phyloP scores from a whole-genome alignment of 2,888 invertebrate genomes.

The Calameuta idolon region DNA sequence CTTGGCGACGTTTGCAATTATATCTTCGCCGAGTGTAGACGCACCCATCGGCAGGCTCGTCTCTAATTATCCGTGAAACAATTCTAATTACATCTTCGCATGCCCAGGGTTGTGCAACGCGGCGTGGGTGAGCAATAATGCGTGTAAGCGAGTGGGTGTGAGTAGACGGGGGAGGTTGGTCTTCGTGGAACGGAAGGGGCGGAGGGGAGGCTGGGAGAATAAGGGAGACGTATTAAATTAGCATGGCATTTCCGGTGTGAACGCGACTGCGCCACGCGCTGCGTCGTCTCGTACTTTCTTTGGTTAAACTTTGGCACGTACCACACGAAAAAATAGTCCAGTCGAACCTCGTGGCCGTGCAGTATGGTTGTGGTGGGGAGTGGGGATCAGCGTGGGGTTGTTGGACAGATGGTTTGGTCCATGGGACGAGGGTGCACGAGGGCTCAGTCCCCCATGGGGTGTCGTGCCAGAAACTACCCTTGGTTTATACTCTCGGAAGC shows the following conservation, averaged over 20 bases:
- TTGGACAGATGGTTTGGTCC: constrained; percentile 65
- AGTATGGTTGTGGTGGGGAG: constrained; percentile 17
- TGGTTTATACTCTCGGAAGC: constrained; percentile 16
- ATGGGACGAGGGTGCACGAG: constrained; percentile 41
- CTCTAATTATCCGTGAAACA: constrained; percentile 55
- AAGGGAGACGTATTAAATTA: constrained; percentile 39
- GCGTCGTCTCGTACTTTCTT: neutral
- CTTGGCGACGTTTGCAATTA: constrained; percentile 10
- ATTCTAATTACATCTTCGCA: constrained; percentile 51
- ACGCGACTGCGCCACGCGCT: constrained; percentile 10
- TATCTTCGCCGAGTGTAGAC: constrained; percentile 17
- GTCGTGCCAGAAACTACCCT: constrained; percentile 60
- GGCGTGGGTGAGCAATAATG: constrained; percentile 5
- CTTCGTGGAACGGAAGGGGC: constrained; percentile 22
- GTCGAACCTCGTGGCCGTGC: neutral
- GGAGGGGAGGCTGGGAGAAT: constrained; percentile 19
- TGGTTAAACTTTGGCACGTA: constrained; percentile 6
- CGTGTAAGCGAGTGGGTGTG: constrained; percentile 5
- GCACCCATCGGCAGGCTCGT: constrained; percentile 36
- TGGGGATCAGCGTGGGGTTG: constrained; percentile 31
- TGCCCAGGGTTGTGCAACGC: constrained; percentile 1
- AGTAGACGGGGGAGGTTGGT: constrained; percentile 18
- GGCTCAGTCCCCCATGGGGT: constrained; percentile 62
- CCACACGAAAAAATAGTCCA: neutral
- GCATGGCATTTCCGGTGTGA: constrained; percentile 38